Evolutionary conservation across 2,888 invertebrate species (phyloP).

Genomic region (Stictocephala bisonia): DNA sequence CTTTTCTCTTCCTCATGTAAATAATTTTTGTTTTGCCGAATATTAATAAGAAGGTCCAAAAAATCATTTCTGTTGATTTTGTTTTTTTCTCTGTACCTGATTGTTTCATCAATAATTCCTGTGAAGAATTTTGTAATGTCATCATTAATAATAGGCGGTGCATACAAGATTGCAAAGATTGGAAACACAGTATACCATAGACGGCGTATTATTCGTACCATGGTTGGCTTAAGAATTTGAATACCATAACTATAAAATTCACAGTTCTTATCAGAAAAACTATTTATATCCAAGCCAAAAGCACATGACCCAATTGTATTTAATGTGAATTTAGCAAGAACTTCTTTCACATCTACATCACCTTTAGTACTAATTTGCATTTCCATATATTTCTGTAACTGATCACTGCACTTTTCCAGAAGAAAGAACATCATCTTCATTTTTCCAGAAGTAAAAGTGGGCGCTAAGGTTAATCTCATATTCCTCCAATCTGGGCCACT

Average conservation of each 20-base stretch:
- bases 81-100: conserved; percentile 39
- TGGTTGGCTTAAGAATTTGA: background rate
- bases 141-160: no score
- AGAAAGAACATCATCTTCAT: conserved; percentile 68
- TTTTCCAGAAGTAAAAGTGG: conserved; percentile 69
- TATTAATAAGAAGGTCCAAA: conserved; percentile 9
- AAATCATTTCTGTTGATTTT: conserved; percentile 28
- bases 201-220: background rate
- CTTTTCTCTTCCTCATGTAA: background rate
- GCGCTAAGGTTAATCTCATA: conserved; percentile 68
- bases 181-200: background rate
- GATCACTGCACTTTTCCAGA: conserved; percentile 66
- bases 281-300: conserved; percentile 70
- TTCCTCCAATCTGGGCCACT: conserved; percentile 62
- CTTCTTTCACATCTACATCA: conserved; percentile 69
- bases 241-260: conserved; percentile 62
- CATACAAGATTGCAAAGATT: no score
- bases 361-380: background rate
- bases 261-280: conserved; percentile 66
- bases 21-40: conserved; percentile 12
- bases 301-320: conserved; percentile 71
- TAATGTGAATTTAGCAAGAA: conserved; percentile 69
- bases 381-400: conserved; percentile 64
- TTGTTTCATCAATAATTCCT: background rate
- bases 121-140: conserved; percentile 19